Evolutionary conservation across 2,113 vertebrate genomes (phyloP), one percentile per base, ranked within the genome.

Genomic region (Myodes glareolus): DNA sequence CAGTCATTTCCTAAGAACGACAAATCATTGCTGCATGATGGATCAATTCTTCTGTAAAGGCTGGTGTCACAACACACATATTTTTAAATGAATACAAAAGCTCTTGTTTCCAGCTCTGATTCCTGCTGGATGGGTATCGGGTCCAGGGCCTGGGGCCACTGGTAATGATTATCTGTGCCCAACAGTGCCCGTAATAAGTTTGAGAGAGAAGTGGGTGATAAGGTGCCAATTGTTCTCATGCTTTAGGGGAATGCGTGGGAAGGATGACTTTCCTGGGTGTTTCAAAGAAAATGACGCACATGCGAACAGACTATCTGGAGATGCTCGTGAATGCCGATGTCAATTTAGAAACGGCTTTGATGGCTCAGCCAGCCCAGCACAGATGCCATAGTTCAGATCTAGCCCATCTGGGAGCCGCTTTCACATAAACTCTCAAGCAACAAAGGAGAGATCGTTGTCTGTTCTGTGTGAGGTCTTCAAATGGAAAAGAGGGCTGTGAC

Each of bases 221-320:
- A 75, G 63, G 89, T 97, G 94, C 55, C 95, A 97, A 84, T 72
- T 94, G 88, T 67, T 88, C 84, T 96, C 89, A 84, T 39, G 92
- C 90, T 81, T 72, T 67, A 90, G 87, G 75, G 45, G 90, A 93
- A 95, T 73, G 65, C 84, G 39, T 50, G 39, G 0, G 78, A 90
- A 92, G 50, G 55, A 80, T 73, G 65, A 39, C 68, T 89, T 67
- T 73, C 68, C 11, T 12, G 65, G 52, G 39, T 16, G n/a, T 91
- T 97, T 89, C 92, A 92, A 84, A 93, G 50, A 92, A 84, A 85
- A 91, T 36, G 55, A 89, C 31, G 55, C 25, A 70, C 96, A 90
- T n/a, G 9, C 27, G 84, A 85, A 55, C 5, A 29, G 78, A 50
- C 61, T n/a, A 65, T 84, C 5, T 19, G 25, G 91, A 90, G 94